A percentile compares a stretch with the other conserved stretches of the same genome.
Conservation (phyloP, 2,113 vertebrate species). For the Bos taurus region DNA sequence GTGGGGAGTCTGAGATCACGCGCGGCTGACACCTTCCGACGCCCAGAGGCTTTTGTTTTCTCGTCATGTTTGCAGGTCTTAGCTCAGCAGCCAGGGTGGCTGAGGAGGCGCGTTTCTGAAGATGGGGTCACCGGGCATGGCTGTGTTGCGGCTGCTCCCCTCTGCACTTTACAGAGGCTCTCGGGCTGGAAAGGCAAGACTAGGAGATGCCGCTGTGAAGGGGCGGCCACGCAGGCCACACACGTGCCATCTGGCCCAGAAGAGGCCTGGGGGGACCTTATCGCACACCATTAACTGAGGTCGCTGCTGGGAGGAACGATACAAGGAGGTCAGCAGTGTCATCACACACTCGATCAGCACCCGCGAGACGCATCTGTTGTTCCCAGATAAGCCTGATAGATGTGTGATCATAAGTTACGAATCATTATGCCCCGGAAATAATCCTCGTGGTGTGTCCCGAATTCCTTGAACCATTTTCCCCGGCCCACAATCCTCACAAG, state of each 20-base stretch:
- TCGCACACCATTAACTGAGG: fast-evolving
- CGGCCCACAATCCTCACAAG: fast-evolving
- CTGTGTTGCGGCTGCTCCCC: neutral
- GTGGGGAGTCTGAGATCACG: neutral
- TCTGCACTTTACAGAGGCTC: neutral
- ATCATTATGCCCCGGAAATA: neutral
- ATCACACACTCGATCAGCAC: neutral
- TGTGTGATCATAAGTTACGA: neutral
- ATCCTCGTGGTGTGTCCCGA: too few relatives aligned
- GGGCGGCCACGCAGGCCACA: neutral
- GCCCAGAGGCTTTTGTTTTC: too few relatives aligned
- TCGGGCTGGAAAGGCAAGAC: neutral
- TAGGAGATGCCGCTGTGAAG: fast-evolving
- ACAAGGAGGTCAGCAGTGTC: too few relatives aligned
- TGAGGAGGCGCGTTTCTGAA: neutral
- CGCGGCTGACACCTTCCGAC: too few relatives aligned
- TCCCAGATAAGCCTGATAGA: neutral
- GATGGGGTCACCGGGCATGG: fast-evolving
- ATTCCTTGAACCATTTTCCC: neutral
- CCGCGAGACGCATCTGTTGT: neutral
- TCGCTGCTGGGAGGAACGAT: fast-evolving
- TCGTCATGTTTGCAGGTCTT: neutral
- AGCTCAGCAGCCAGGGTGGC: neutral
- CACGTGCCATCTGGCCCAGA: neutral
- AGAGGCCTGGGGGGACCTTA: neutral